Evolutionary conservation across 64 coral and sea anemone species (phyloP).

Genomic region (Montipora cactus): DNA sequence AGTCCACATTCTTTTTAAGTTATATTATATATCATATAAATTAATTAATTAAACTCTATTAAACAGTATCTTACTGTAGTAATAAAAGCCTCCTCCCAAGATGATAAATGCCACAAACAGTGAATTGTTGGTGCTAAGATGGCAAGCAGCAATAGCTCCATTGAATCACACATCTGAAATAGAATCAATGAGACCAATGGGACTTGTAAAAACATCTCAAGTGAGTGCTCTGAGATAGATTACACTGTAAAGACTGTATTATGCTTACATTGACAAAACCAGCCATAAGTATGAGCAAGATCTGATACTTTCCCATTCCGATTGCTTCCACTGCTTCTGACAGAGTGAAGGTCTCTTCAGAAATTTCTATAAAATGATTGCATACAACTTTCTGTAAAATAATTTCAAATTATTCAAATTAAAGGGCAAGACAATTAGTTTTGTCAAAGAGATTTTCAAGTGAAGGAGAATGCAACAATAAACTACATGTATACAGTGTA

Average conservation of each 20-base stretch:
- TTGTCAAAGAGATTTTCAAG: too few relatives aligned
- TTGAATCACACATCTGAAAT: constrained; percentile 52
- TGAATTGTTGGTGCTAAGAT: constrained; percentile 69
- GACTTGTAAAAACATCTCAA: too few relatives aligned
- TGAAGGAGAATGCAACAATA: too few relatives aligned
- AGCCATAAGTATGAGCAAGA: constrained; percentile 42
- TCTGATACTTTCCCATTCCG: constrained; percentile 51
- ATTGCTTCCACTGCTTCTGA: constrained; percentile 38
- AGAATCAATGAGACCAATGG: not conserved
- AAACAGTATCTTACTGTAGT: constrained; percentile 54
- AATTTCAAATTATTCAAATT: too few relatives aligned
- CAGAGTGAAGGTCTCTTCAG: constrained; percentile 26
- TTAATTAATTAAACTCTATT: too few relatives aligned
- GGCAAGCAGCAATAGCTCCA: constrained; percentile 72
- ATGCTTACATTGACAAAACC: constrained; percentile 51
- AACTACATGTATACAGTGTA: too few relatives aligned
- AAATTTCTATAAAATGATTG: constrained; percentile 15
- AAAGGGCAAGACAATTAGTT: too few relatives aligned
- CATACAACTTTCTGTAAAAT: too few relatives aligned
- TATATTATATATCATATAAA: too few relatives aligned
- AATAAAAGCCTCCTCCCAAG: constrained; percentile 70
- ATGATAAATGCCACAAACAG: constrained; percentile 63
- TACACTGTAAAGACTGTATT: too few relatives aligned
- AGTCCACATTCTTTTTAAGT: too few relatives aligned
- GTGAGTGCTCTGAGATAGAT: too few relatives aligned